phyloP scores from a whole-genome alignment of 2,888 invertebrate genomes.

The Notodonta dromedarius region DNA sequence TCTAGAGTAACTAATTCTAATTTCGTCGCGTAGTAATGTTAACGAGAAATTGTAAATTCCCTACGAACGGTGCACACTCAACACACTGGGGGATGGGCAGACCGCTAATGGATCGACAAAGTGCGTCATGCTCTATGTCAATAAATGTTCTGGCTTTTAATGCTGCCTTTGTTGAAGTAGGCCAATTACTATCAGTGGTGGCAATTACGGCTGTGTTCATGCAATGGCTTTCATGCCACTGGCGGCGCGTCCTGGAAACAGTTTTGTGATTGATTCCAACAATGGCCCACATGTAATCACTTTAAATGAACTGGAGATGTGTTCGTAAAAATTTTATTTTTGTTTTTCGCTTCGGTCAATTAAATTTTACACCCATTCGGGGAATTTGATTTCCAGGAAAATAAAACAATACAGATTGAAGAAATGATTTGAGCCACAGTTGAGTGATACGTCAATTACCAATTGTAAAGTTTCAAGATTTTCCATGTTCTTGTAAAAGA shows the following conservation, averaged over 20 bases:
- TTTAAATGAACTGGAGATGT: conserved; percentile 18
- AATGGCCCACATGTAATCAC: conserved; percentile 31
- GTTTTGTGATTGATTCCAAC: conserved; percentile 38
- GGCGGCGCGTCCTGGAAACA: conserved; percentile 15
- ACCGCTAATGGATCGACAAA: conserved; percentile 67
- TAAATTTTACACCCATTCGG: not conserved
- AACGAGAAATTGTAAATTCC: conserved; percentile 17
- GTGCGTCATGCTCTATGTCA: conserved; percentile 68
- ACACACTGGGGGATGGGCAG: conserved; percentile 36
- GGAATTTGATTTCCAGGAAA: conserved; percentile 22
- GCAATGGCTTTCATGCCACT: conserved; percentile 33
- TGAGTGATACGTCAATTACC: conserved; percentile 18
- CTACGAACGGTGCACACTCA: conserved; percentile 14
- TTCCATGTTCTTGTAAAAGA: conserved; percentile 23
- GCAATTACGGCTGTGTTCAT: conserved; percentile 54
- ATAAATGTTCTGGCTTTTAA: conserved; percentile 69
- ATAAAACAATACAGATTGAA: not conserved
- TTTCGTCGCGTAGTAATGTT: not conserved
- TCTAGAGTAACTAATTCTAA: no score
- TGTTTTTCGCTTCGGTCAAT: conserved; percentile 7
- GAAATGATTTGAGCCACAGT: not conserved
- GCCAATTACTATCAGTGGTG: conserved; percentile 64
- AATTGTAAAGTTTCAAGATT: conserved; percentile 16
- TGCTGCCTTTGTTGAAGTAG: conserved; percentile 69
- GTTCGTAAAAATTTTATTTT: conserved; percentile 14